phyloP scores from a whole-genome alignment of 2,888 invertebrate genomes.

The Bellardia bayeri region DNA sequence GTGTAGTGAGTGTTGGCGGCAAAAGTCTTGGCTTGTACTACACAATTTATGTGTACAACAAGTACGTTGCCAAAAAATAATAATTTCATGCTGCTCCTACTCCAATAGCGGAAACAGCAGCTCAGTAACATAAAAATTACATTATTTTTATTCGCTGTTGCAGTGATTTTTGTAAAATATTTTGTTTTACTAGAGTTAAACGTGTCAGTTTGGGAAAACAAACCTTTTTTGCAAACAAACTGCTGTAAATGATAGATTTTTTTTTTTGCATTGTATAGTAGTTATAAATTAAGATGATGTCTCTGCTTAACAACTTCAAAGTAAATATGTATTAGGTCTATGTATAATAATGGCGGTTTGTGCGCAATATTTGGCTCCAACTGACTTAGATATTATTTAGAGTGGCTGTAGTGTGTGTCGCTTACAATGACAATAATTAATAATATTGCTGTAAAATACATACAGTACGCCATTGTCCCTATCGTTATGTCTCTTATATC shows the following conservation, averaged over 20 bases:
- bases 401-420: not conserved
- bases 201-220: not conserved
- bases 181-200: not conserved
- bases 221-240: not conserved
- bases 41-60: conserved; percentile 2
- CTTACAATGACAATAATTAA: conserved; percentile 31
- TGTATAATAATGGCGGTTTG: too few species aligned
- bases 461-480: not conserved
- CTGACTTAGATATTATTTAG: not conserved
- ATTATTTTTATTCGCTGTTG: not conserved
- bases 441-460: conserved; percentile 3
- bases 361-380: not conserved
- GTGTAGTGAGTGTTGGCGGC: not conserved
- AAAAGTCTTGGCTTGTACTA: conserved; percentile 18
- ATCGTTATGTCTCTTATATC: not conserved
- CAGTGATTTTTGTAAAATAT: not conserved
- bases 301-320: too few species aligned
- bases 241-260: not conserved
- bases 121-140: not conserved
- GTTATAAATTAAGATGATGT: too few species aligned
- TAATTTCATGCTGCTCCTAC: not conserved
- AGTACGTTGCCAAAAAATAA: conserved; percentile 10
- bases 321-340: too few species aligned
- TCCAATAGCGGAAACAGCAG: not conserved
- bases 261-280: too few species aligned